Base-by-base conservation (phyloP, 2,797 vertebrate genomes). In the Neosalanx taihuensis region DNA sequence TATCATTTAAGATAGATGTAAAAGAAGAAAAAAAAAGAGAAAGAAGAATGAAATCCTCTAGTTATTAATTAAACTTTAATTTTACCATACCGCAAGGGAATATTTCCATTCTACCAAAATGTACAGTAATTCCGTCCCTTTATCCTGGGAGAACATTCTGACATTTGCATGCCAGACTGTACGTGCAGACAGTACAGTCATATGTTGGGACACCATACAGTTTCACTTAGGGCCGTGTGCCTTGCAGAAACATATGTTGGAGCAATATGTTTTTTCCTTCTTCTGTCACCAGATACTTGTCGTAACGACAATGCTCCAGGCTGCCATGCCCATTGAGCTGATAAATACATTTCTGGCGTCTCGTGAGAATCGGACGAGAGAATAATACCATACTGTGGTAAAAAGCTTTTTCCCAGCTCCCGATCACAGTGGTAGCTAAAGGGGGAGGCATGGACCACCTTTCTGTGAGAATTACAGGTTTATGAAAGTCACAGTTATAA, bases 231-330 rank as follows among this genome's bases (percentile, higher is more conserved):
- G 63, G 67, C 69, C 77, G 65, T 77, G 80, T 73, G 64, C 72
- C 73, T 69, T 31, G 49, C 4, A 10, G 29, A 37, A 79, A 74
- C 89, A 87, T 84, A 87, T 86, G 87, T 67, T 73, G 69, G 23
- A 51, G 75, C 82, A 87, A 83, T 82, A 84, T 86, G 83, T 69
- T n/a, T 13, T 70, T 31, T 20, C 64, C 29, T 51, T 20, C 64
- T 31, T 51, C 26, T 5, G 46, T 62, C 0, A 23, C 61, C 46
- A 67, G 72, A 41, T 10, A 31, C 41, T 7, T 33, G 35, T 26
- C 15, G 33, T 51, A 37, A 41, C 17, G 41, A 67, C 20, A n/a
- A 62, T 3, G 29, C 65, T 29, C 23, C 7, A 61, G 53, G 57
- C 56, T 5, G 23, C 35, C 26, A 13, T 51, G 57, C 57, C 35